Evolutionary conservation across 2,113 vertebrate species (phyloP).

Genomic region (Phyllostomus hastatus): DNA sequence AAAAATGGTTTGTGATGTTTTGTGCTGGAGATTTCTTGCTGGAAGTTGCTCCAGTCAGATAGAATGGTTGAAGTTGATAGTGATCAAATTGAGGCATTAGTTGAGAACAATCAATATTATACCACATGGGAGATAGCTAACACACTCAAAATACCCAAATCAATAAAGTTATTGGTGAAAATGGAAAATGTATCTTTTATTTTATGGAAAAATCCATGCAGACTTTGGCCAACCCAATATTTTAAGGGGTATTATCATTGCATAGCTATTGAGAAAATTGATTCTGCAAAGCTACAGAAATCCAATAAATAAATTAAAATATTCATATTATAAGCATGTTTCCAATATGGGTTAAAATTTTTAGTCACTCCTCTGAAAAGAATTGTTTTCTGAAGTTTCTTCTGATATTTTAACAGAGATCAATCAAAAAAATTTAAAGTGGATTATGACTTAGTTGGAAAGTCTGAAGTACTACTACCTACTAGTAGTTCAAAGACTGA

Average conservation of each 20-base stretch:
- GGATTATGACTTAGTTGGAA: background rate
- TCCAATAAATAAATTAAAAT: background rate
- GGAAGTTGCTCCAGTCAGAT: too few relatives aligned
- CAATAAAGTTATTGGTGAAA: too few relatives aligned
- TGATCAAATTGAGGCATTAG: too few relatives aligned
- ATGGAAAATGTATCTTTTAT: too few relatives aligned
- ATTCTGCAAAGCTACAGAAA: background rate
- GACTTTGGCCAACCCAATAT: background rate
- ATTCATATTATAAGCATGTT: background rate
- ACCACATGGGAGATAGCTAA: too few relatives aligned
- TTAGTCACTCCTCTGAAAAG: background rate
- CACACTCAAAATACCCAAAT: too few relatives aligned
- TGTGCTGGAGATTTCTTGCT: too few relatives aligned
- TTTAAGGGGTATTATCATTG: background rate
- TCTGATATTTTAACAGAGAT: conserved; percentile 25
- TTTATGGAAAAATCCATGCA: too few relatives aligned
- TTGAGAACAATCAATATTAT: too few relatives aligned
- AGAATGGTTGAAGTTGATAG: too few relatives aligned
- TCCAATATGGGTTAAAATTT: background rate
- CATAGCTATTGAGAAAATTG: background rate
- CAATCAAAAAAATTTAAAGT: background rate
- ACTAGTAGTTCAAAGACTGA: background rate
- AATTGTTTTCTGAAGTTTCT: background rate
- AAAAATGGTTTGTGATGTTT: too few relatives aligned
- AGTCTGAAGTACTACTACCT: background rate